These are phyloP conservation scores for Drosophila prostipennis DNA, from an alignment of 2,888 invertebrate species.

Conservation along the genomic window DNA sequence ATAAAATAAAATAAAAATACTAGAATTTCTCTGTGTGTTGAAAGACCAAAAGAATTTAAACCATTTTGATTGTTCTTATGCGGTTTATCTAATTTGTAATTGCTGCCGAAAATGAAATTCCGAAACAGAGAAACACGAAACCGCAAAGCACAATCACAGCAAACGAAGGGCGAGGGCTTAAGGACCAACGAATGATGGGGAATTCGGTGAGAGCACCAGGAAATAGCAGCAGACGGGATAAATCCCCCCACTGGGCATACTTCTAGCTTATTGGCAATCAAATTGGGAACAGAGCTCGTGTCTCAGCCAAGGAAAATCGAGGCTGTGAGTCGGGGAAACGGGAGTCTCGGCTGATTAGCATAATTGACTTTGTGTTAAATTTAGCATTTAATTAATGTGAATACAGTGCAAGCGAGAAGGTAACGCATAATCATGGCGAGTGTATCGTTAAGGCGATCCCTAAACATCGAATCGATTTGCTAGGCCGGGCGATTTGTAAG, in stretches of 20 bases:
- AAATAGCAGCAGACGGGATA: conserved; percentile 2
- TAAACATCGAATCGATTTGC: neutral
- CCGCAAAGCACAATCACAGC: conserved; percentile 51
- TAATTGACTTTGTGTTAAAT: conserved; percentile 78
- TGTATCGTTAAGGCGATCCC: conserved; percentile 4
- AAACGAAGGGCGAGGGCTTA: conserved; percentile 19
- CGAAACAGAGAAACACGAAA: conserved; percentile 22
- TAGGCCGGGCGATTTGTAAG: conserved; percentile 6
- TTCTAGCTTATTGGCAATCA: conserved; percentile 72
- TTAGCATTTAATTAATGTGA: conserved; percentile 78
- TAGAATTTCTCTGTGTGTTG: too few species aligned
- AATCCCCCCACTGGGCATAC: conserved; percentile 69
- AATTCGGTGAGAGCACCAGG: neutral
- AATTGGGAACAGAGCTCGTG: conserved; percentile 50
- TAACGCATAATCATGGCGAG: conserved; percentile 1
- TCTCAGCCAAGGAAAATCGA: conserved; percentile 25
- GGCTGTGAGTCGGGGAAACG: conserved; percentile 2
- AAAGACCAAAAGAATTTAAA: too few species aligned
- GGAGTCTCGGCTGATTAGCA: conserved; percentile 64
- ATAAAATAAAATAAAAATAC: too few species aligned
- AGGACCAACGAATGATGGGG: neutral
- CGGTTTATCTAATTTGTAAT: conserved; percentile 72
- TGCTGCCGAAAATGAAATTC: conserved; percentile 56
- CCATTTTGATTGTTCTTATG: conserved; percentile 44
- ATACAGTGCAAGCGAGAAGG: conserved; percentile 24